Conservation (phyloP, 2,888 invertebrate genomes). For the Cacoxenus indagator region DNA sequence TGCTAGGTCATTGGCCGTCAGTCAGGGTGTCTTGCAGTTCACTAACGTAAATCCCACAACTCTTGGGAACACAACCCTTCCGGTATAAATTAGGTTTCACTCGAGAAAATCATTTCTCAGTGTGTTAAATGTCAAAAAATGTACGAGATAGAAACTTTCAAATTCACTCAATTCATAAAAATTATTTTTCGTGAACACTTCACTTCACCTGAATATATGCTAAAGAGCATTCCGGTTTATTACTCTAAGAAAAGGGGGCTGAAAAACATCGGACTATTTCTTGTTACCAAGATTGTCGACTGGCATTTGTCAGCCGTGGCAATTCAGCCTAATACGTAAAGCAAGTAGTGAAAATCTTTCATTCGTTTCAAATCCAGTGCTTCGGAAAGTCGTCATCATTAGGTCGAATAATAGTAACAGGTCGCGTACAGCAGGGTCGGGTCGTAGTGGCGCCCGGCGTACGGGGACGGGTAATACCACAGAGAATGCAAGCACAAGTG, state of each 20-base stretch:
- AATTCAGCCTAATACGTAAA: background rate
- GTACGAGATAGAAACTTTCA: slow-evolving; percentile 45
- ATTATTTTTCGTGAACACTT: slow-evolving; percentile 49
- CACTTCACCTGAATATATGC: slow-evolving; percentile 32
- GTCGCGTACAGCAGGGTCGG: slow-evolving; percentile 41
- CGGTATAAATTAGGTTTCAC: too few species aligned
- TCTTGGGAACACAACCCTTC: too few species aligned
- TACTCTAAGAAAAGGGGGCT: slow-evolving; percentile 5
- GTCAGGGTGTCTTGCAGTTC: too few species aligned
- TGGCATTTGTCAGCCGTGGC: too few species aligned
- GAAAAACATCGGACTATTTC: too few species aligned
- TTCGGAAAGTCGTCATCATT: slow-evolving; percentile 35
- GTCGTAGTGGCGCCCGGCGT: slow-evolving; percentile 34
- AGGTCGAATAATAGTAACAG: slow-evolving; percentile 47
- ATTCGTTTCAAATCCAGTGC: background rate
- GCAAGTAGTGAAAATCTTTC: background rate
- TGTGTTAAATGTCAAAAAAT: slow-evolving; percentile 39
- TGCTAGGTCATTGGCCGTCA: too few species aligned
- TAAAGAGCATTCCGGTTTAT: slow-evolving; percentile 16
- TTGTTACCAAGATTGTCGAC: too few species aligned
- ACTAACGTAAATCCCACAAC: too few species aligned
- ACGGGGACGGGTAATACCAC: slow-evolving; percentile 24
- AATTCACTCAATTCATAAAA: slow-evolving; percentile 48
- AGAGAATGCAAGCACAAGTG: slow-evolving; percentile 20
- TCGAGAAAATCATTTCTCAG: too few species aligned